A percentile compares a stretch with the other conserved stretches of the same genome.
These are phyloP conservation scores for Hafferia zeledoni DNA, from an alignment of 2,797 vertebrate species.

Conservation along the genomic window DNA sequence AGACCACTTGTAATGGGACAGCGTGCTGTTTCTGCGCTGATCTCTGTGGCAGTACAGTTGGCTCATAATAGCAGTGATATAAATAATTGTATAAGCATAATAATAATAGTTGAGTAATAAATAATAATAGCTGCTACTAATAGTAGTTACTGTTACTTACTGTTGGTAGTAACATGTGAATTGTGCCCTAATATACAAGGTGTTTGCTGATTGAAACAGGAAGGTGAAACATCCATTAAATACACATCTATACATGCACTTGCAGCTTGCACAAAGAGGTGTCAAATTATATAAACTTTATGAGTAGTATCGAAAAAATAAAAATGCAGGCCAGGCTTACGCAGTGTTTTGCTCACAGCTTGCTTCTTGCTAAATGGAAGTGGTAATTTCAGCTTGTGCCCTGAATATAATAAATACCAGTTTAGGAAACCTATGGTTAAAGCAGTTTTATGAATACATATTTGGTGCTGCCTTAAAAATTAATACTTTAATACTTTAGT, in stretches of 20 bases:
- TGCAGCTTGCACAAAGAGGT: rapidly evolving
- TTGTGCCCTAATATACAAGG: not conserved
- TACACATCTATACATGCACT: rapidly evolving
- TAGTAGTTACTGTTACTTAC: not conserved
- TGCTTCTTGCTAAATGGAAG: not conserved
- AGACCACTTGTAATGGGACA: rapidly evolving
- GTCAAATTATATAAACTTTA: too few relatives aligned
- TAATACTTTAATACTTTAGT: not conserved
- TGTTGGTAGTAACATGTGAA: rapidly evolving
- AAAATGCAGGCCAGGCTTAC: not conserved
- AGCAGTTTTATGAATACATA: not conserved
- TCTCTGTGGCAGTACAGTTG: not conserved
- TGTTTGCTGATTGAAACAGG: not conserved
- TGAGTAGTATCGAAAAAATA: not conserved
- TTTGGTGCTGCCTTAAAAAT: not conserved
- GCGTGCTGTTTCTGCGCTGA: rapidly evolving
- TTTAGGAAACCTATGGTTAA: not conserved
- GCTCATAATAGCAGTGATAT: not conserved
- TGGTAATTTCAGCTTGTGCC: not conserved
- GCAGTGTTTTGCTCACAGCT: not conserved
- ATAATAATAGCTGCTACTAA: not conserved
- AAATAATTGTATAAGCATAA: not conserved
- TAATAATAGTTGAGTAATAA: too few relatives aligned
- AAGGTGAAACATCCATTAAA: rapidly evolving
- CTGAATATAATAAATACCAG: not conserved